Conservation (phyloP, 2,888 invertebrate genomes). For the Anarsia innoxiella region DNA sequence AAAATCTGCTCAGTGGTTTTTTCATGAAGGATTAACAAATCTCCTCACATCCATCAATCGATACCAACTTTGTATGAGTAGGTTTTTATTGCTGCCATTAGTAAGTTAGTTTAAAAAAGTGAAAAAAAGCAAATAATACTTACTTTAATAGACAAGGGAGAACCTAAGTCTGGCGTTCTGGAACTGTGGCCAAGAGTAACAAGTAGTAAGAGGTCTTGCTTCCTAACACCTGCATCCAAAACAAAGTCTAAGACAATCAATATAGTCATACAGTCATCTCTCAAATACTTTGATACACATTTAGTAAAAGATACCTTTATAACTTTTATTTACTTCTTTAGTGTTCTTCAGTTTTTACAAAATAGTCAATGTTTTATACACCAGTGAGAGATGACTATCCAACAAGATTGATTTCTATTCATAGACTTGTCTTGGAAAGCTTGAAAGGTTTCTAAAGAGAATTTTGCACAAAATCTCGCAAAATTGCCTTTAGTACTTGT, state of each 20-base stretch:
- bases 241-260: conserved; percentile 54
- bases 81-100: too few relatives aligned
- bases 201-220: too few relatives aligned
- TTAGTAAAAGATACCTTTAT: too few relatives aligned
- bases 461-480: too few relatives aligned
- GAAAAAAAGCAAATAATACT: neutral
- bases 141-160: conserved; percentile 28
- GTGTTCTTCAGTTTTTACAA: too few relatives aligned
- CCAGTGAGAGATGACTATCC: conserved; percentile 6
- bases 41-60: too few relatives aligned
- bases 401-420: neutral
- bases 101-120: neutral
- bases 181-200: conserved; percentile 45
- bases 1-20: too few relatives aligned
- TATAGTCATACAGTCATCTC: conserved; percentile 14
- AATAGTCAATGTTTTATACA: too few relatives aligned
- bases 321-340: too few relatives aligned
- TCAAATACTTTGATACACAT: conserved; percentile 8
- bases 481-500: too few relatives aligned
- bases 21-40: too few relatives aligned
- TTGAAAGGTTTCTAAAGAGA: neutral
- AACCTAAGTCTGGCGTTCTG: conserved; percentile 23
- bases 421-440: neutral
- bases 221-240: conserved; percentile 47
- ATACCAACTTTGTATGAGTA: too few relatives aligned